phyloP scores from a whole-genome alignment of 1,140 invertebrate genomes.

The Ceratina australensis region DNA sequence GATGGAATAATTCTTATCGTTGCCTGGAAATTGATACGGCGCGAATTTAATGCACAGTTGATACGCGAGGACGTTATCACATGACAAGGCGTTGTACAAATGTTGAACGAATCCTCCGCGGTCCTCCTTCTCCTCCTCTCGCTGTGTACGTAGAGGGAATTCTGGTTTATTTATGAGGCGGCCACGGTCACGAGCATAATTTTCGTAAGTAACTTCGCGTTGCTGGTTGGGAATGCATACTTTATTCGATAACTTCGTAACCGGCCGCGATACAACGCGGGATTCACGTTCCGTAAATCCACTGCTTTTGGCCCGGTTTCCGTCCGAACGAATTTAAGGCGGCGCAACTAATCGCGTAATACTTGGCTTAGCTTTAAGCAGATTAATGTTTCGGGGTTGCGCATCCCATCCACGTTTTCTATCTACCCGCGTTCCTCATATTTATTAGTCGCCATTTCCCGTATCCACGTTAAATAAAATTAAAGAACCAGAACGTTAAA shows the following conservation, averaged over 20 bases:
- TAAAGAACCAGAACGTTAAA: not conserved
- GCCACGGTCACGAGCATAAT: slow-evolving; percentile 25
- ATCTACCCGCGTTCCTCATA: not conserved
- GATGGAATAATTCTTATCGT: too few relatives aligned
- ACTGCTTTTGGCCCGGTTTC: slow-evolving; percentile 12
- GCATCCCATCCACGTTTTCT: not conserved
- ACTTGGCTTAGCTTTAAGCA: slow-evolving; percentile 50
- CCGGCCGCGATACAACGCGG: slow-evolving; percentile 20
- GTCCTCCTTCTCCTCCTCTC: too few relatives aligned
- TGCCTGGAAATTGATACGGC: too few relatives aligned
- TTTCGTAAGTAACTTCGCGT: slow-evolving; percentile 23
- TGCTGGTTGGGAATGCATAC: slow-evolving; percentile 1
- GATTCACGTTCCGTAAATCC: slow-evolving; percentile 30
- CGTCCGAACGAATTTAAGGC: slow-evolving; percentile 48
- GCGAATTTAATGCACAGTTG: too few relatives aligned
- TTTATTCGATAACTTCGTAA: slow-evolving; percentile 50
- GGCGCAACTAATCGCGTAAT: slow-evolving; percentile 45
- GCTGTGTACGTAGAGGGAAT: slow-evolving; percentile 13
- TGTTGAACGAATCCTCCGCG: too few relatives aligned
- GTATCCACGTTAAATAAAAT: not conserved
- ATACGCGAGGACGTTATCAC: too few relatives aligned
- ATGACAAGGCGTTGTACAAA: too few relatives aligned
- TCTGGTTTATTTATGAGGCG: slow-evolving; percentile 38
- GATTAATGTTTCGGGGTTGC: slow-evolving; percentile 39
- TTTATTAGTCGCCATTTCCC: not conserved